phyloP scores from a whole-genome alignment of 2,113 vertebrate genomes.

The Chelonoidis abingdonii region DNA sequence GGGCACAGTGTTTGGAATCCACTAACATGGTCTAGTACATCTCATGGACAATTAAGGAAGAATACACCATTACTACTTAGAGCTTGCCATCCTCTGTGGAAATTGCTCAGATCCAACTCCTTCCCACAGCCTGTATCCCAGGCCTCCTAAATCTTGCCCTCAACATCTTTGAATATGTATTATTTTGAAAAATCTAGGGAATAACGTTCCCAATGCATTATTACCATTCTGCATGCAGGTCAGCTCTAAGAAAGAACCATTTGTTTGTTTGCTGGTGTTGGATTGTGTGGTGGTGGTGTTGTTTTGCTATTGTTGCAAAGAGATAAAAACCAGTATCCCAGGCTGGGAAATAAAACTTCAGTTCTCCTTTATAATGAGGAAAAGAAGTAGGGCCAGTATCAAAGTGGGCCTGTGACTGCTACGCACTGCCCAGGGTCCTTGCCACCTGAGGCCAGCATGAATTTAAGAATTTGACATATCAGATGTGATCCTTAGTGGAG shows the following conservation, averaged over 20 bases:
- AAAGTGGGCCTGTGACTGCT: not conserved
- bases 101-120: not conserved
- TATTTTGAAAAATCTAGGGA: not conserved
- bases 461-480: not conserved
- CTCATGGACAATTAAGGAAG: not conserved
- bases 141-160: not conserved
- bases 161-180: not conserved
- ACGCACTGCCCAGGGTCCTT: not conserved
- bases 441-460: accelerated
- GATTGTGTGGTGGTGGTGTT: not conserved
- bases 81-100: not conserved
- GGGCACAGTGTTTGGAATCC: constrained; percentile 8
- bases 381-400: not conserved
- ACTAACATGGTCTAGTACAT: not conserved
- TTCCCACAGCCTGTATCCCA: not conserved
- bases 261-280: not conserved
- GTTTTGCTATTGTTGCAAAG: not conserved
- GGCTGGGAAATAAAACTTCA: not conserved
- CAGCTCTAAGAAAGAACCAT: not conserved
- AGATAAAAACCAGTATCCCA: not conserved
- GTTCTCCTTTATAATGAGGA: not conserved
- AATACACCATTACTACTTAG: not conserved
- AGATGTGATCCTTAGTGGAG: not conserved
- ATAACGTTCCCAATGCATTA: not conserved
- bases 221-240: not conserved